These are phyloP conservation scores for Emydoidea blandingii DNA, from an alignment of 2,797 vertebrate species.

Conservation along the genomic window DNA sequence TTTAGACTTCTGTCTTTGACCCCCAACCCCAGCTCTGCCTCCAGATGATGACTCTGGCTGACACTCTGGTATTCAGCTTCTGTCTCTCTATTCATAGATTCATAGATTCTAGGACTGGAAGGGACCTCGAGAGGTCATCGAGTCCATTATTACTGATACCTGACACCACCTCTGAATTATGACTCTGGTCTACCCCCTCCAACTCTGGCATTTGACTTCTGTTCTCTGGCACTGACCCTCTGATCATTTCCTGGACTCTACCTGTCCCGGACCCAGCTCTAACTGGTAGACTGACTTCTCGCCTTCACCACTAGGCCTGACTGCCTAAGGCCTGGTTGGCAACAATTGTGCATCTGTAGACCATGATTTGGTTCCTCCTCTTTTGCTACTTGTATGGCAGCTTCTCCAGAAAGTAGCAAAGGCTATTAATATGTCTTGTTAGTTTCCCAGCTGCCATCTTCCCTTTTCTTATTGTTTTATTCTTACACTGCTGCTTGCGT, in stretches of 20 bases:
- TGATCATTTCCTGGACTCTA: not conserved
- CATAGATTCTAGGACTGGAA: no score
- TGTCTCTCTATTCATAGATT: not conserved
- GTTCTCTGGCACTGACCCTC: not conserved
- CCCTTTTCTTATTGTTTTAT: not conserved
- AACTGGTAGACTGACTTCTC: no score
- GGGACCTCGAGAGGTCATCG: no score
- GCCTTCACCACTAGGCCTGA: not conserved
- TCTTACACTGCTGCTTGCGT: not conserved
- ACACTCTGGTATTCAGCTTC: not conserved
- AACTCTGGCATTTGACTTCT: not conserved
- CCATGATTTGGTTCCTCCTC: not conserved
- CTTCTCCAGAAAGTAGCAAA: not conserved
- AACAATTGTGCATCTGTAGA: not conserved
- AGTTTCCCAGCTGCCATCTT: not conserved
- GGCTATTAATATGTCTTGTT: not conserved
- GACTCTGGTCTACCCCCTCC: not conserved
- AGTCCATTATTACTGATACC: not conserved
- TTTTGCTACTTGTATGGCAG: not conserved
- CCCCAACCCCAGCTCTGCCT: not conserved
- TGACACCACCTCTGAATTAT: not conserved
- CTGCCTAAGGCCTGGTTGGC: not conserved
- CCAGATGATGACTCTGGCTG: not conserved
- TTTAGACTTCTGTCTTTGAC: not conserved
- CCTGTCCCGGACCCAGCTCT: no score